Evolutionary conservation across 2,888 invertebrate genomes (phyloP), one percentile per base, ranked within the genome.

Genomic region (Boloria selene): DNA sequence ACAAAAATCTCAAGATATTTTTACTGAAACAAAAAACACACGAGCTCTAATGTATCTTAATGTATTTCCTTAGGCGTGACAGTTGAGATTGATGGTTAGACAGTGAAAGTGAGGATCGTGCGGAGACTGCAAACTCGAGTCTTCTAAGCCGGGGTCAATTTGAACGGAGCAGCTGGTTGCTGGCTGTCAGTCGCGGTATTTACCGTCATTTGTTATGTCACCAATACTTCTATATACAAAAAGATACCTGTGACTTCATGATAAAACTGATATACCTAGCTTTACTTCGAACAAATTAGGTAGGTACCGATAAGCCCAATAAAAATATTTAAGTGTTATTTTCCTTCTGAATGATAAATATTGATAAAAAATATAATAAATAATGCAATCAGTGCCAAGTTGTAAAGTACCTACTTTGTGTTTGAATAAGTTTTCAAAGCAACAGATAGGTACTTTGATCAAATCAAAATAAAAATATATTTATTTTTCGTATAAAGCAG

Each of bases 91-190:
- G 81, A 86, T 86, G 79, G 80, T 77, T 76, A 68, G 73, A 77
- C 70, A 85, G 88, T 81, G 87, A 87, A 87, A 87, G 88, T 86
- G 79, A 81, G 76, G 77, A 79, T 75, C 85, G 83, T 83, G 83
- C 74, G 69, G 67, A 62, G 82, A 80, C 80, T 85, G 79, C 75
- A 72, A 83, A 82, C 75, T 72, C 72, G 44, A 67, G 75, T 73
- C 78, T 79, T 77, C 44, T 31, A 78, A 79, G 76, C 78, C 76
- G 76, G 71, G 75, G 76, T 79, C 75, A 69, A 73, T 70, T 70
- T 47, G 62, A 52, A 53, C 64, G 52, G 42, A 18, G 31, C 31
- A 10, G 31, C 10, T 38, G 31, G 31, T 38, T 50, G 59, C 49
- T 17, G 10, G 31, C 31, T 38, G 31, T 63, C 44, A 44, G 42